These are phyloP conservation scores for Phenacoccus solenopsis DNA, from an alignment of 1,140 invertebrate genomes.

Conservation along the genomic window DNA sequence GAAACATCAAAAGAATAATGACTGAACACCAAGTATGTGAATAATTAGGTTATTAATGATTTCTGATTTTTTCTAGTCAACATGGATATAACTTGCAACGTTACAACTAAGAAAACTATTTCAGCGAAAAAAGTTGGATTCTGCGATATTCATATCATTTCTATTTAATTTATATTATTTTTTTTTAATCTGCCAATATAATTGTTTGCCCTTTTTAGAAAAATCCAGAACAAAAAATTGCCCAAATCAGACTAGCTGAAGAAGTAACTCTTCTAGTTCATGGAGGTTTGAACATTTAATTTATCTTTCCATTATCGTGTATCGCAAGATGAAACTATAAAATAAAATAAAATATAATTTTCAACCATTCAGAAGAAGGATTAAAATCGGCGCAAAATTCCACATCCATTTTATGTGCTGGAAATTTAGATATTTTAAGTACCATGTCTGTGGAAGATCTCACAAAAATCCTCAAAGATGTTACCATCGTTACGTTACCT, in stretches of 20 bases:
- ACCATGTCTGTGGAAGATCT: slow-evolving; percentile 52
- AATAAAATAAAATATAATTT: no score
- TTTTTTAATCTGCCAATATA: no score
- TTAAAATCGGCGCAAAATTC: slow-evolving; percentile 52
- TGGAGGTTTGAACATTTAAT: slow-evolving; percentile 59
- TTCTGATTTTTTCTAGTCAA: no score
- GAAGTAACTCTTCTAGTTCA: slow-evolving; percentile 75
- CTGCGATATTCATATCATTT: no score
- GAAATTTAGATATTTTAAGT: slow-evolving; percentile 52
- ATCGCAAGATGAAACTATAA: no score
- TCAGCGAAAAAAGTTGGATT: no score
- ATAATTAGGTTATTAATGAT: no score
- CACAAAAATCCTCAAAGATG: slow-evolving; percentile 53
- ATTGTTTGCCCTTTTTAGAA: no score
- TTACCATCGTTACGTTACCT: slow-evolving; percentile 47
- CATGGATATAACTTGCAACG: no score
- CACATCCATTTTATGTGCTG: slow-evolving; percentile 60
- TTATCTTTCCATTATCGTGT: no score
- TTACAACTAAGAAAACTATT: no score
- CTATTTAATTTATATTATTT: slow-evolving; percentile 23
- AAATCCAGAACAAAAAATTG: slow-evolving; percentile 56
- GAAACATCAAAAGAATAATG: slow-evolving; percentile 45
- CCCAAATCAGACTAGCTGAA: slow-evolving; percentile 70
- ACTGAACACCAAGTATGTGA: slow-evolving; percentile 24
- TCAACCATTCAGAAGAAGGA: slow-evolving; percentile 52